These are phyloP conservation scores for Pimephales promelas DNA, from an alignment of 2,113 vertebrate species.

Conservation along the genomic window DNA sequence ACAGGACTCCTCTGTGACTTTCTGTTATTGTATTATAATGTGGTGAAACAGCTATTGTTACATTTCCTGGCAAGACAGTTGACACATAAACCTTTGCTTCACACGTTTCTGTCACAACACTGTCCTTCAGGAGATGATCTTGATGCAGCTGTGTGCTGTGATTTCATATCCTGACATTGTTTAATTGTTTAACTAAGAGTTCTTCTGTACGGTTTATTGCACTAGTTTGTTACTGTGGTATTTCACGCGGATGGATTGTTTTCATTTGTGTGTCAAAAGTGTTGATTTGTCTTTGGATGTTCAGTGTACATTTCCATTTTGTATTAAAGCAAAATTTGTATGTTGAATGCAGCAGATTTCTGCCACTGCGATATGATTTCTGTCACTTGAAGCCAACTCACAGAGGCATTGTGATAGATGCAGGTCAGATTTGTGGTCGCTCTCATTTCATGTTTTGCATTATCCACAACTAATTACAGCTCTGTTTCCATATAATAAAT, in stretches of 20 bases:
- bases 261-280: slow-evolving; percentile 12
- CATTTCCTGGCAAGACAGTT: neutral
- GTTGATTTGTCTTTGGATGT: slow-evolving; percentile 1
- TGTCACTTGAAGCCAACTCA: slow-evolving; percentile 23
- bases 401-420: neutral
- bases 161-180: neutral
- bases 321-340: slow-evolving; percentile 41
- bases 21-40: slow-evolving; percentile 13
- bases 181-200: slow-evolving; percentile 10
- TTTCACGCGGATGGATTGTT: slow-evolving; percentile 1
- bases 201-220: neutral
- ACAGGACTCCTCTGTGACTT: neutral
- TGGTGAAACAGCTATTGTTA: slow-evolving; percentile 7
- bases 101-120: slow-evolving; percentile 23
- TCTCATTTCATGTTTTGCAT: slow-evolving; percentile 21
- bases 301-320: slow-evolving; percentile 18
- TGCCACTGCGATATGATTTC: neutral
- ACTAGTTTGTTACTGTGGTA: slow-evolving; percentile 44
- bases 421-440: neutral
- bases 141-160: neutral
- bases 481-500: slow-evolving; percentile 4
- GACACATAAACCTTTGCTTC: neutral
- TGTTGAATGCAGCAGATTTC: neutral
- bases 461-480: slow-evolving; percentile 39
- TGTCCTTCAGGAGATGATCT: neutral